Evolutionary conservation across 2,113 vertebrate species (phyloP).

Genomic region (Tragelaphus buxtoni): DNA sequence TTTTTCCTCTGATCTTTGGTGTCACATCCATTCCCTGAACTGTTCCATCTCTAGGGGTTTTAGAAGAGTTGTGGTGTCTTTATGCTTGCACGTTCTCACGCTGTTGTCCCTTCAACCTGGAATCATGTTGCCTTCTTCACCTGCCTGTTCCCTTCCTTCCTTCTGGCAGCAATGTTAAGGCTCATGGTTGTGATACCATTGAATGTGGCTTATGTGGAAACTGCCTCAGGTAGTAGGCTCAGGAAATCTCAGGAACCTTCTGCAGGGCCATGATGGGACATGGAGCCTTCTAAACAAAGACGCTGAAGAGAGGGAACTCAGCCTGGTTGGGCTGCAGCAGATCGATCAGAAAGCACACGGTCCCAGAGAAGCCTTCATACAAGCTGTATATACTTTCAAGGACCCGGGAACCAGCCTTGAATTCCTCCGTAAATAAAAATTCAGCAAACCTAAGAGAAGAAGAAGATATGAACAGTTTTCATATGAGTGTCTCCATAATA

Average conservation of each 20-base stretch:
- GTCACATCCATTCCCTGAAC: constrained; percentile 26
- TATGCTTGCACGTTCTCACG: constrained; percentile 8
- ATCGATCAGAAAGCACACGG: constrained; percentile 90
- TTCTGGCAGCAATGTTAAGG: constrained; percentile 73
- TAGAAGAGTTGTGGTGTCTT: background rate
- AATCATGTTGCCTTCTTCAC: constrained; percentile 33
- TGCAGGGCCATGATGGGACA: constrained; percentile 29
- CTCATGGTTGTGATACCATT: constrained; percentile 73
- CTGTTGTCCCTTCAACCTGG: constrained; percentile 51
- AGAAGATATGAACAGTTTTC: constrained; percentile 27
- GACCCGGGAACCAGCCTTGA: constrained; percentile 86
- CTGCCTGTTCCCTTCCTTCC: constrained; percentile 12
- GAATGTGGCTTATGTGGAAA: constrained; percentile 67
- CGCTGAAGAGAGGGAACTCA: constrained; percentile 91
- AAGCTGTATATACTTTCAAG: constrained; percentile 88
- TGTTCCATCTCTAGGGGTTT: background rate
- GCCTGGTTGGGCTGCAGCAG: constrained; percentile 90
- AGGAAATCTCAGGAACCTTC: constrained; percentile 62
- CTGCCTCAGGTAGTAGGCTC: constrained; percentile 59
- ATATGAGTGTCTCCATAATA: background rate
- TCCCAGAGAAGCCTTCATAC: constrained; percentile 91
- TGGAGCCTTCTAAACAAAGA: constrained; percentile 85
- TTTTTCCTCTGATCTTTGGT: background rate
- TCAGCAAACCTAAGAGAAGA: constrained; percentile 87
- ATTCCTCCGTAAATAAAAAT: constrained; percentile 92